Evolutionary conservation across 2,113 vertebrate species (phyloP).

Genomic region (Furnarius figulus): DNA sequence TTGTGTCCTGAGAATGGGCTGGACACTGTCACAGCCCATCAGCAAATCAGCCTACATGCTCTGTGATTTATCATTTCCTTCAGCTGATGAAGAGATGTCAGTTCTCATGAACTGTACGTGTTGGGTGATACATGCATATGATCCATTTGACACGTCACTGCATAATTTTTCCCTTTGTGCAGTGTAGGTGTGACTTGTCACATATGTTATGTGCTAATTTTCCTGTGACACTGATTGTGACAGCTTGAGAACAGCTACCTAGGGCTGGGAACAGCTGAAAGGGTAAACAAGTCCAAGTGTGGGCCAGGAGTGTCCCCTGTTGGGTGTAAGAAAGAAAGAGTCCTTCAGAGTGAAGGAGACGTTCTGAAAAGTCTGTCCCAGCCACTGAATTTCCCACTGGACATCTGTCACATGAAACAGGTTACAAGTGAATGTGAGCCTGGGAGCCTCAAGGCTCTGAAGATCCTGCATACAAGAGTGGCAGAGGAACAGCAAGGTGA

Average conservation of each 20-base stretch:
- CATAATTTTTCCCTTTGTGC: conserved; percentile 40
- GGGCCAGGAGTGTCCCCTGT: background rate
- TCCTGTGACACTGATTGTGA: conserved; percentile 23
- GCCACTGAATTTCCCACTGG: background rate
- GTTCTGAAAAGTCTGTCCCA: background rate
- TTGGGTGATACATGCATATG: background rate
- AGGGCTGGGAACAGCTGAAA: background rate
- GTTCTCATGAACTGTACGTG: background rate
- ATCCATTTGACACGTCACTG: conserved; percentile 24
- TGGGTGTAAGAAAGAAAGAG: background rate
- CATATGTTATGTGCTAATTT: background rate
- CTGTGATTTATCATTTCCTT: conserved; percentile 7
- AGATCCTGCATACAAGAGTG: background rate
- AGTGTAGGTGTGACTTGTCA: conserved; percentile 41
- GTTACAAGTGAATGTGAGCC: background rate
- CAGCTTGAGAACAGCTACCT: background rate
- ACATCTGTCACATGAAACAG: background rate
- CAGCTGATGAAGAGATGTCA: background rate
- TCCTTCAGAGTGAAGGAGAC: background rate
- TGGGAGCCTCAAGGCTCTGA: background rate
- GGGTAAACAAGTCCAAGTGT: background rate
- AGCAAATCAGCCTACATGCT: background rate
- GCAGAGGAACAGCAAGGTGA: background rate
- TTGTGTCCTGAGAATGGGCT: background rate
- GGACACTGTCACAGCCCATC: background rate